Percentiles rank a stretch among this genome's conserved stretches.
Evolutionary conservation across 2,797 vertebrate species (phyloP).

Genomic region (Coendou prehensilis): DNA sequence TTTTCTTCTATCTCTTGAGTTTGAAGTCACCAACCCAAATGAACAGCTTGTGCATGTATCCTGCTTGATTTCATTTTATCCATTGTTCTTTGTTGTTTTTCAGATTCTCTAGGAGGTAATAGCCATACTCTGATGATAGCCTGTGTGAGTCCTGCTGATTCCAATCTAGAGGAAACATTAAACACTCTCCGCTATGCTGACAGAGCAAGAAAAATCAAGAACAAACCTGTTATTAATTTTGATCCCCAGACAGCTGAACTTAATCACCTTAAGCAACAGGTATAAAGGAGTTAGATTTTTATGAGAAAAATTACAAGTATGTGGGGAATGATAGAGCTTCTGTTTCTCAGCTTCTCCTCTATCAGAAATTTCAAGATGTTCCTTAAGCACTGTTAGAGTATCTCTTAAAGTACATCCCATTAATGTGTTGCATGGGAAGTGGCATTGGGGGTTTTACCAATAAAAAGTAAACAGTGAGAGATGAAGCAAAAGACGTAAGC

Average conservation of each 20-base stretch:
- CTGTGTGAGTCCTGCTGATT: constrained; percentile 97
- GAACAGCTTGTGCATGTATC: background rate
- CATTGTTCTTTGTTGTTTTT: constrained; percentile 54
- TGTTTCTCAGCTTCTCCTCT: constrained; percentile 67
- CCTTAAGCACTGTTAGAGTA: constrained; percentile 55
- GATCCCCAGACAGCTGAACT: constrained; percentile 95
- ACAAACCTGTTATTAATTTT: constrained; percentile 96
- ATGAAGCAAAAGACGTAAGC: background rate
- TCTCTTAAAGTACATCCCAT: constrained; percentile 60
- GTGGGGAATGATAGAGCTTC: constrained; percentile 19
- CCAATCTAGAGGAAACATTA: constrained; percentile 97
- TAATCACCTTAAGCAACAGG: constrained; percentile 94
- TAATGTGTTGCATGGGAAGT: constrained; percentile 51
- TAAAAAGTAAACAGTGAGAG: constrained; percentile 10
- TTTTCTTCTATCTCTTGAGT: background rate
- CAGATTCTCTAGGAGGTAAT: constrained; percentile 98
- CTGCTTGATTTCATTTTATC: constrained; percentile 35
- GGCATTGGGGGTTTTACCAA: constrained; percentile 17
- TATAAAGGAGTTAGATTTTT: constrained; percentile 82
- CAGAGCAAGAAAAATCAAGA: constrained; percentile 98
- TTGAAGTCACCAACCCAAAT: background rate
- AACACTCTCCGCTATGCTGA: constrained; percentile 98
- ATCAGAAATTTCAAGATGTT: constrained; percentile 46
- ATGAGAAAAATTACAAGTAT: constrained; percentile 51
- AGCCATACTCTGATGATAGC: constrained; percentile 99